Base-by-base conservation (phyloP, 2,888 invertebrate genomes). In the Caenorhabditis sp. region DNA sequence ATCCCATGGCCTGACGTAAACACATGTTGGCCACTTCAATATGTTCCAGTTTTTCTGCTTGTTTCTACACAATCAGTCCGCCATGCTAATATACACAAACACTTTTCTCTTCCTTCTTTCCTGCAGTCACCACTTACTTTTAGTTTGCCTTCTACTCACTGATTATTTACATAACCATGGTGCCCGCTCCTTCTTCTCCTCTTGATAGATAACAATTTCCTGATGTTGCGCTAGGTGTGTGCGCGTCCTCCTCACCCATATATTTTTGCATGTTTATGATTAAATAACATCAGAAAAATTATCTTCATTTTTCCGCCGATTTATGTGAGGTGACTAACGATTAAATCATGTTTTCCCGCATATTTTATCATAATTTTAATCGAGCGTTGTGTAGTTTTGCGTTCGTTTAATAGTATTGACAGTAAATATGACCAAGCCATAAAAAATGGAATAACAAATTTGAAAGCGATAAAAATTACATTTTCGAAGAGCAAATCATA, bases 1-100 rank as follows among this genome's bases (percentile, higher is more conserved):
- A 31, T 31, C 31, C 31, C 31, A 31, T 43, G 43, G 43, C 43
- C 43, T 43, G 43, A 43, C 43, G 43, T 43, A 43, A 43, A 43
- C 43, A 43, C 17, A 43, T 43, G 43, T 43, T 31, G 31, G 31
- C 43, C 43, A 43, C 43, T 43, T 43, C 8, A 43, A 43, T 31
- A 31, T 43, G 43, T 43, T 43, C 43, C 31, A 31, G 31, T 43
- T 43, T 14, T 43, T 14, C 43, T 17, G 2, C 14, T 43, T 43
- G 12, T 43, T 43, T 17, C 17, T 43, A 17, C 43, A 43, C 43
- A 43, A 14, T 43, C 43, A 43, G 10, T 43, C 43, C 43, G 43
- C 43, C 43, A 43, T 43, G 43, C 43, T 43, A 43, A 43, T 43
- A 43, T 43, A 43, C 43, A 43, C 43, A 43, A 43, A 43, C 43